Conservation (phyloP, 2,113 vertebrate genomes). For the Eptatretus burgeri region DNA sequence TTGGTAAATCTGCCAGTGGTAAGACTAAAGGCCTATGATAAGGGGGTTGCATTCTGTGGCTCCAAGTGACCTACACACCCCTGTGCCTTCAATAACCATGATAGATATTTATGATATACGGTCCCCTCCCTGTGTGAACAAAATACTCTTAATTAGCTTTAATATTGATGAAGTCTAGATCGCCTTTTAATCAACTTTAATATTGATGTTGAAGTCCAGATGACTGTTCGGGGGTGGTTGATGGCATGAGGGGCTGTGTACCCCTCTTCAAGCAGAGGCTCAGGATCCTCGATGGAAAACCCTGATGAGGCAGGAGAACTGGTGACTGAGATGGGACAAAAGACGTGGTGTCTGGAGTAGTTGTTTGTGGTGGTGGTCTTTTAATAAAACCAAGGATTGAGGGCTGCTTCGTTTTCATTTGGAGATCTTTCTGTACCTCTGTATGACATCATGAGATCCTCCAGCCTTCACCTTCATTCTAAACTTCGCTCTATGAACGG, state of each 20-base stretch:
- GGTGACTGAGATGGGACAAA: not conserved
- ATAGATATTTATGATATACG: not conserved
- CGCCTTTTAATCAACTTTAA: constrained; percentile 1
- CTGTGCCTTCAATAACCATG: not conserved
- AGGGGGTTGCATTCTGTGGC: not conserved
- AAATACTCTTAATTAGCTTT: not conserved
- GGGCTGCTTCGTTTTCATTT: too few relatives aligned
- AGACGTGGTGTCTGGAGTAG: not conserved
- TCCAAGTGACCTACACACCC: not conserved
- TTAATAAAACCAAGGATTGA: too few relatives aligned
- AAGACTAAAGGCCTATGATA: not conserved
- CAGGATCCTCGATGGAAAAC: not conserved
- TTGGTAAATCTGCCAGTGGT: not conserved
- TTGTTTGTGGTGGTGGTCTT: too few relatives aligned
- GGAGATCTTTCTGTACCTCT: too few relatives aligned
- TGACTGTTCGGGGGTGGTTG: not conserved
- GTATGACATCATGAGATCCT: too few relatives aligned
- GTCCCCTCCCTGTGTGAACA: not conserved
- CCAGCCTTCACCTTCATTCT: too few relatives aligned
- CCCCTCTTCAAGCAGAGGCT: too few relatives aligned
- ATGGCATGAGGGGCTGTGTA: not conserved
- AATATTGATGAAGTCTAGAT: not conserved
- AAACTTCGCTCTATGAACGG: too few relatives aligned
- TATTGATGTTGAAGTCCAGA: constrained; percentile 1
- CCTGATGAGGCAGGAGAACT: not conserved